Conservation (phyloP, 2,797 vertebrate genomes). For the Masticophis lateralis region DNA sequence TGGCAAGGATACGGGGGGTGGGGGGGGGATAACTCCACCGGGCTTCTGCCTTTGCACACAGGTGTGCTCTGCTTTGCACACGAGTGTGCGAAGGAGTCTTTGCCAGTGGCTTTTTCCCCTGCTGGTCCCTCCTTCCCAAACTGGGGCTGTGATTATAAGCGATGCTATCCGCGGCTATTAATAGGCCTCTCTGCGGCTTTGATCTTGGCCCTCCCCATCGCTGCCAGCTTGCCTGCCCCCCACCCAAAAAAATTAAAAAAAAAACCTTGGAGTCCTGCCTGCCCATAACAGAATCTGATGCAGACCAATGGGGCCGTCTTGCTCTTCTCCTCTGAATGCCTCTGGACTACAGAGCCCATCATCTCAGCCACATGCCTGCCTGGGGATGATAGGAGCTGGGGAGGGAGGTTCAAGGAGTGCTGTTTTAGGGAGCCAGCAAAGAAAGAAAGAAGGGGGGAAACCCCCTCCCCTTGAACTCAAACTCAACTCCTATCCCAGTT, state of each 20-base stretch:
- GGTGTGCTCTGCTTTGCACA: neutral
- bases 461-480: neutral
- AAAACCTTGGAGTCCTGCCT: neutral
- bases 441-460: too few relatives aligned
- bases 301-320: neutral
- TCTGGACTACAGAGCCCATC: neutral
- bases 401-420: accelerated
- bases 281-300: neutral
- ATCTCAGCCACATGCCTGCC: neutral
- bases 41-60: neutral
- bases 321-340: neutral
- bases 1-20: neutral
- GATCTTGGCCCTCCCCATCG: neutral
- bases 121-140: neutral
- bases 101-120: accelerated
- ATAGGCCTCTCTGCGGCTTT: neutral
- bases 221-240: too few relatives aligned
- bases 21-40: neutral
- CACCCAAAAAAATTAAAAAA: too few relatives aligned
- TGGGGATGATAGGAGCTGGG: neutral
- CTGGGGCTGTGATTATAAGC: neutral
- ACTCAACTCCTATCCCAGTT: neutral
- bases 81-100: neutral
- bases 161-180: neutral
- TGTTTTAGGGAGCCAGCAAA: neutral